Evolutionary conservation across 2,797 vertebrate genomes (phyloP), one percentile per base, ranked within the genome.

Genomic region (Anguilla megastoma): DNA sequence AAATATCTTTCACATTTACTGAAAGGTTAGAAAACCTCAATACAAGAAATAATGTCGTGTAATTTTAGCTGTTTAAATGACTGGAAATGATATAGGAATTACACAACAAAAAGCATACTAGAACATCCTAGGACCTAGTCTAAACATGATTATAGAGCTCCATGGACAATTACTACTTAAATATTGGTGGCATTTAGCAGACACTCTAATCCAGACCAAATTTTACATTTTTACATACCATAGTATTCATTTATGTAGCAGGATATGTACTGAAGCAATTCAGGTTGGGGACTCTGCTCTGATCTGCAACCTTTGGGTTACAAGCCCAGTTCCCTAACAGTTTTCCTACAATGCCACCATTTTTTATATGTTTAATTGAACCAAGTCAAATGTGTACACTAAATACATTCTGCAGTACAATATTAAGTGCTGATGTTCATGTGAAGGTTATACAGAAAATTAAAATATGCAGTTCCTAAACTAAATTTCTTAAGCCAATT

Each of bases 61-160:
- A 58, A 58, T 58, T 58, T 69, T 69, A 69, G n/a, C 63, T 69
- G 63, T 69, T 27, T n/a, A 69, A 71, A 71, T 33, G 69, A 30
- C 27, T 30, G 69, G 69, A 71, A 33, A 30, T 66, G n/a, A 7
- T 21, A 24, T 66, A 8, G 63, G 71, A 74, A 74, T 36, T 27
- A 27, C 6, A 69, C n/a, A 45, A 30, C 33, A 14, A 36, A 36
- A 14, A 3, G 3, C 9, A 16, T 76, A 30, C 24, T 69, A 76
- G 71, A 76, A 45, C 3, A 45, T 45, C 41, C 41, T 45, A 45
- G 41, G 41, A 76, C 71, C 33, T 76, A 76, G 71, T 33, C 71
- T 36, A 1, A 79, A 79, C 74, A 45, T 79, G 36, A 79, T 79
- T 41, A 71, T 24, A 33, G 10, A 33, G 66, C 27, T 30, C 30